A percentile compares a stretch with the other conserved stretches of the same genome.
Conservation (phyloP, 2,888 invertebrate species). For the Sycophila texana region DNA sequence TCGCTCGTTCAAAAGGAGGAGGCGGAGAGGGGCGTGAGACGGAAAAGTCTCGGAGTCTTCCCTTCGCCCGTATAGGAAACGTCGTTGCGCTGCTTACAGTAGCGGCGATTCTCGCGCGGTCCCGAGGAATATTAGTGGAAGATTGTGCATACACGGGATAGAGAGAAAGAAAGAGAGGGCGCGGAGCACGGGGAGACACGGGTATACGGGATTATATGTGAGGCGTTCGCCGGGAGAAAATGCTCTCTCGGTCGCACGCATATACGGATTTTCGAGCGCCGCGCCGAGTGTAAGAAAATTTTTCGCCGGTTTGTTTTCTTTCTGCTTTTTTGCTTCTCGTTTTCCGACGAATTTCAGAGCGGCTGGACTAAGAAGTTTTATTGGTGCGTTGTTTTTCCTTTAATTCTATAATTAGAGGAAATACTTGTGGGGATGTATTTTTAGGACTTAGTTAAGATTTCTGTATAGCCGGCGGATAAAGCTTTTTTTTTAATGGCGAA, state of each 20-base stretch:
- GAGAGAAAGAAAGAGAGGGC: slow-evolving; percentile 17
- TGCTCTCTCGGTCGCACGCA: neutral
- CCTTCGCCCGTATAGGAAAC: slow-evolving; percentile 36
- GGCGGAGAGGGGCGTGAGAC: slow-evolving; percentile 24
- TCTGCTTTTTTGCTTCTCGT: neutral
- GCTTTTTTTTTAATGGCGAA: neutral
- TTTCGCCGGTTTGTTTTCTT: neutral
- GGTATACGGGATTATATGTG: slow-evolving; percentile 51
- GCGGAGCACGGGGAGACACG: slow-evolving; percentile 11
- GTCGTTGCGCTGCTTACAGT: neutral
- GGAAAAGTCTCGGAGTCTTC: slow-evolving; percentile 47
- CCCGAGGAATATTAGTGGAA: slow-evolving; percentile 44
- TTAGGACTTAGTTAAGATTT: slow-evolving; percentile 36
- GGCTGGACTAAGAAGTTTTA: slow-evolving; percentile 47
- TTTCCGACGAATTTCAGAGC: slow-evolving; percentile 7
- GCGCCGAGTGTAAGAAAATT: neutral
- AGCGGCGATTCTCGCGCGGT: neutral
- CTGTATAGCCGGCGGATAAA: slow-evolving; percentile 24
- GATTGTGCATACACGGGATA: neutral
- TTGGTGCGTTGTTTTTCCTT: slow-evolving; percentile 49
- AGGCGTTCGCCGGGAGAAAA: slow-evolving; percentile 25
- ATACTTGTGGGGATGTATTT: slow-evolving; percentile 51
- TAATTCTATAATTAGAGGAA: slow-evolving; percentile 52
- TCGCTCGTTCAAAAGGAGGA: slow-evolving; percentile 33
- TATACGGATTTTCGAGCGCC: slow-evolving; percentile 28